Conservation (phyloP, 2,113 vertebrate genomes). For the Hirundichthys speculiger region DNA sequence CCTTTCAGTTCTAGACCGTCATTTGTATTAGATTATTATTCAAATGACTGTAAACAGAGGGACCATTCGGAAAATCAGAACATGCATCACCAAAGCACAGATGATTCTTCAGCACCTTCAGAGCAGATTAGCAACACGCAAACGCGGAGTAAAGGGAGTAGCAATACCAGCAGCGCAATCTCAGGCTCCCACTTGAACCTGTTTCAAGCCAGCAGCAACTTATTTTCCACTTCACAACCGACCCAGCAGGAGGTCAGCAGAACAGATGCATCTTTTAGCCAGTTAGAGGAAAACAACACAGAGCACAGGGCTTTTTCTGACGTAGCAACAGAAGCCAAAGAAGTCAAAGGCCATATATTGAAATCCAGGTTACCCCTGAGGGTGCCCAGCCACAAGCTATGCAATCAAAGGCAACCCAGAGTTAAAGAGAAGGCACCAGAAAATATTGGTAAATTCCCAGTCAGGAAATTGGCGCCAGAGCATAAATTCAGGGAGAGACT, state of each 20-base stretch:
- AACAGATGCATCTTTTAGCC: slow-evolving; percentile 69
- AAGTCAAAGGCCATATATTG: slow-evolving; percentile 81
- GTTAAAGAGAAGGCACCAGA: slow-evolving; percentile 77
- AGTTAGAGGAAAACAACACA: slow-evolving; percentile 78
- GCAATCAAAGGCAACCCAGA: slow-evolving; percentile 75
- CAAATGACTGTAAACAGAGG: slow-evolving; percentile 74
- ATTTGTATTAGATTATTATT: slow-evolving; percentile 61
- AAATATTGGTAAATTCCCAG: slow-evolving; percentile 63
- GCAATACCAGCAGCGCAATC: slow-evolving; percentile 88
- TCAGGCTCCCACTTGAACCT: slow-evolving; percentile 75
- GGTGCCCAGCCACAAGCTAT: slow-evolving; percentile 78
- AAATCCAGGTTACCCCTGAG: slow-evolving; percentile 94
- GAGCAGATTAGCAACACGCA: slow-evolving; percentile 81
- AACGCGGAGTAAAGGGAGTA: slow-evolving; percentile 87
- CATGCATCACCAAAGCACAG: slow-evolving; percentile 66
- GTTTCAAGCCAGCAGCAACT: slow-evolving; percentile 75
- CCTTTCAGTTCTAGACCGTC: slow-evolving; percentile 67
- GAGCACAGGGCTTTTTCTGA: slow-evolving; percentile 74
- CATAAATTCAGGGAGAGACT: slow-evolving; percentile 77
- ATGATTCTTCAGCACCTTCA: slow-evolving; percentile 71
- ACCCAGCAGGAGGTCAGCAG: slow-evolving; percentile 80
- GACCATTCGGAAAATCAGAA: slow-evolving; percentile 71
- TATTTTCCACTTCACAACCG: slow-evolving; percentile 78
- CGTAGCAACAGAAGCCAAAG: slow-evolving; percentile 80
- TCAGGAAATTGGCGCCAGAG: not conserved